These are phyloP conservation scores for Pristionchus fissidentatus DNA, from an alignment of 2,888 invertebrate genomes.

Conservation along the genomic window DNA sequence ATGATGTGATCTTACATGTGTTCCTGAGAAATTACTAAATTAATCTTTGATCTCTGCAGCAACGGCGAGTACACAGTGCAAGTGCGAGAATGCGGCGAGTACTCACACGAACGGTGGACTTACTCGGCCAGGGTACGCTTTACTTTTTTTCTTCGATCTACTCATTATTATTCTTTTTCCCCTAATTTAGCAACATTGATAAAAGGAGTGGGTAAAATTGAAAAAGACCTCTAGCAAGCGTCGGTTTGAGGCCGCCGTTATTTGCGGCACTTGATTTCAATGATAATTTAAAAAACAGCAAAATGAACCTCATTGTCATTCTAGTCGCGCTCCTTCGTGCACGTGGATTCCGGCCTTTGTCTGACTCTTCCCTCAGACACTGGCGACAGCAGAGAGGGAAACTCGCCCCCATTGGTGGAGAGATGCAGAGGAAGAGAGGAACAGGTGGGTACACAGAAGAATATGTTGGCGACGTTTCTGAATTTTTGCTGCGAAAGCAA, in stretches of 20 bases:
- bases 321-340: conserved; percentile 2
- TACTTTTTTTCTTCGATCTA: background rate
- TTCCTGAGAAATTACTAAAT: no score
- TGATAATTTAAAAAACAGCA: background rate
- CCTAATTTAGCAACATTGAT: no score
- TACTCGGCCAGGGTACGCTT: conserved; percentile 52
- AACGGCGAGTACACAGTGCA: conserved; percentile 66
- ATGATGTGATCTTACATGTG: no score
- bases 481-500: no score
- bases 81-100: conserved; percentile 74
- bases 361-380: background rate
- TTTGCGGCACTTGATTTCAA: no score
- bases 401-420: conserved; percentile 24
- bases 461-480: no score
- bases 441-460: no score
- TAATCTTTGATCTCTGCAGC: conserved; percentile 1
- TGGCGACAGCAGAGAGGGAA: conserved; percentile 3
- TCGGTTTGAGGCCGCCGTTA: no score
- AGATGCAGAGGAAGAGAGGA: background rate
- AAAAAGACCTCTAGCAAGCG: no score
- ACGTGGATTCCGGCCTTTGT: conserved; percentile 44
- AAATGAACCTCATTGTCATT: background rate
- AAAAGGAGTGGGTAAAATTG: no score
- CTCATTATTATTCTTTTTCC: background rate
- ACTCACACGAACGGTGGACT: conserved; percentile 71